A percentile compares a stretch with the other conserved stretches of the same genome.
These are phyloP conservation scores for Oncorhynchus clarkii DNA, from an alignment of 2,113 vertebrate species.

Conservation along the genomic window DNA sequence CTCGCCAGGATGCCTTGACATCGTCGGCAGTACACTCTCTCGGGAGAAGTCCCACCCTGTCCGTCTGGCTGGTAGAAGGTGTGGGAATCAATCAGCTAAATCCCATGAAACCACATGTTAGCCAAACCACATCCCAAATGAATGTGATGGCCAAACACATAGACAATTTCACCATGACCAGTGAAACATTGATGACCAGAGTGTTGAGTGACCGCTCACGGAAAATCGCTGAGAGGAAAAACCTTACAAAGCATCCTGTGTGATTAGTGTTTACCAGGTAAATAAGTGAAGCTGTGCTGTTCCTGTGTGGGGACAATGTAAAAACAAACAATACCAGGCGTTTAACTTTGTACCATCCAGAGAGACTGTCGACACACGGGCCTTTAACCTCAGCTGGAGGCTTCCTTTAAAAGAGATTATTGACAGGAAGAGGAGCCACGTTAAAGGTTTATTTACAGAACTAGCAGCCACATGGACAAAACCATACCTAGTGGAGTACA, in stretches of 20 bases:
- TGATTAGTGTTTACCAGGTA: not conserved
- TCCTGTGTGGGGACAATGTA: not conserved
- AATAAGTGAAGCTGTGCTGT: not conserved
- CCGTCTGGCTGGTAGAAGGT: not conserved
- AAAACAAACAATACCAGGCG: not conserved
- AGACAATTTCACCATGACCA: slow-evolving; percentile 4
- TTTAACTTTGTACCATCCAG: not conserved
- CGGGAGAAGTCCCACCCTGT: not conserved
- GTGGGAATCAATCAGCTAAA: not conserved
- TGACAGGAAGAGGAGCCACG: not conserved
- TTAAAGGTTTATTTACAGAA: not conserved
- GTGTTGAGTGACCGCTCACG: not conserved
- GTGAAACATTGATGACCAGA: not conserved
- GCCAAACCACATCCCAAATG: not conserved
- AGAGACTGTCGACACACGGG: not conserved
- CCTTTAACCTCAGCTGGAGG: not conserved
- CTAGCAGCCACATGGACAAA: not conserved
- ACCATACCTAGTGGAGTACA: not conserved
- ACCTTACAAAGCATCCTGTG: not conserved
- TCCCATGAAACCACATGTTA: not conserved
- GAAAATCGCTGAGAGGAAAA: not conserved
- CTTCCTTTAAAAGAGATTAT: not conserved
- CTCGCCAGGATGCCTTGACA: not conserved
- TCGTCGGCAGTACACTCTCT: not conserved
- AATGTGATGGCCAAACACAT: not conserved